Conservation (phyloP, 2,888 invertebrate genomes). For the Entomobrya multifasciata region DNA sequence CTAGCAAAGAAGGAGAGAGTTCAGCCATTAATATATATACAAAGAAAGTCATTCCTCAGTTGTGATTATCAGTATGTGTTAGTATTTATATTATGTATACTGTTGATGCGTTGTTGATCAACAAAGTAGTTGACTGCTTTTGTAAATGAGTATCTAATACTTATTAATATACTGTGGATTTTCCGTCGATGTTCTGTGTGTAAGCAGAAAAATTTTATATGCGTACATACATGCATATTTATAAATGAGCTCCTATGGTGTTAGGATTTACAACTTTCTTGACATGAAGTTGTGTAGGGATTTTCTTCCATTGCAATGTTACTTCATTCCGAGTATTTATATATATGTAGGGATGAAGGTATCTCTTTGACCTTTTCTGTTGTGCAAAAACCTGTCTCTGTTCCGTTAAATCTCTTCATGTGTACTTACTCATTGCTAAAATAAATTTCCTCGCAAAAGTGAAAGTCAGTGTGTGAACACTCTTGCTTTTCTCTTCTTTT, state of each 20-base stretch:
- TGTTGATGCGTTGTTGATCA: background rate
- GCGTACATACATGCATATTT: background rate
- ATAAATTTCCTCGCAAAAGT: no score
- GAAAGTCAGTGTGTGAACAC: no score
- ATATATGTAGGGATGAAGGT: background rate
- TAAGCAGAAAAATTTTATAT: no score
- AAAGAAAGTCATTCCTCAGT: background rate
- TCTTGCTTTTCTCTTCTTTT: background rate
- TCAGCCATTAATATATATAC: constrained; percentile 1
- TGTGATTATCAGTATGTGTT: background rate
- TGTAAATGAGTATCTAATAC: background rate
- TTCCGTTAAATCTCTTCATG: constrained; percentile 18
- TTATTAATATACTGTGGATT: no score
- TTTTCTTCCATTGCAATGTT: background rate
- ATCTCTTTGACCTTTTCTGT: constrained; percentile 1
- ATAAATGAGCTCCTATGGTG: background rate
- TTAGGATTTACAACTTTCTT: constrained; percentile 44
- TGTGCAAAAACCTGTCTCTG: constrained; percentile 1
- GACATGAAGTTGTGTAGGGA: constrained; percentile 37
- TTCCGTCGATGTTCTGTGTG: no score
- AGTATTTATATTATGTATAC: background rate
- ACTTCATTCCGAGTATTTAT: background rate
- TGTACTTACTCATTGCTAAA: constrained; percentile 21
- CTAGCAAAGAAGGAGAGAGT: constrained; percentile 46
- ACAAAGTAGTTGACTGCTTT: background rate